Conservation (phyloP, 2,888 invertebrate species). For the Hermaeophaga mercurialis region DNA sequence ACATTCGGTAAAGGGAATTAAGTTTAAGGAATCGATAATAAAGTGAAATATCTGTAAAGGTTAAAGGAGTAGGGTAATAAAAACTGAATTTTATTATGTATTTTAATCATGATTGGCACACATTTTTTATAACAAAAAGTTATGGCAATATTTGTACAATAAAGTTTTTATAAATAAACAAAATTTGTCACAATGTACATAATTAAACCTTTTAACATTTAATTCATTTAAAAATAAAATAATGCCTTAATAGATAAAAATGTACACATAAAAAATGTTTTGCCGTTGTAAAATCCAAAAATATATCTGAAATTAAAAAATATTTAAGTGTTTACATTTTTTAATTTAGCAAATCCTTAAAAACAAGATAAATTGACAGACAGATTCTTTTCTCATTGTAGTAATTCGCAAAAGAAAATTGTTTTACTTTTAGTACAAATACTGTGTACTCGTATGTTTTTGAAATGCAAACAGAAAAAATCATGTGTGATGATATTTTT, state of each 20-base stretch:
- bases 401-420: conserved; percentile 14
- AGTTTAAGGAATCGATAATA: no score
- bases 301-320: not conserved
- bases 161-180: conserved; percentile 45
- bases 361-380: no score
- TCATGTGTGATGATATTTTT: conserved; percentile 50
- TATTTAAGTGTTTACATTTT: not conserved
- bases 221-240: conserved; percentile 30
- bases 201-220: conserved; percentile 34
- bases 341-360: no score
- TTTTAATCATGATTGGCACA: conserved; percentile 59
- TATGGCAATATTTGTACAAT: conserved; percentile 55
- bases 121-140: conserved; percentile 54
- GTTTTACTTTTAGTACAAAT: conserved; percentile 15
- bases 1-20: no score
- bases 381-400: conserved; percentile 11
- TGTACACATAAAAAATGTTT: conserved; percentile 4
- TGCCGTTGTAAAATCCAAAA: not conserved
- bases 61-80: no score
- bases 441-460: conserved; percentile 16
- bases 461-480: conserved; percentile 20
- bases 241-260: conserved; percentile 26
- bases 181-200: conserved; percentile 47
- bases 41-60: no score
- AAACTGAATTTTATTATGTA: conserved; percentile 31